Evolutionary conservation across 2,888 invertebrate genomes (phyloP).

Genomic region (Nemurella pictetii): DNA sequence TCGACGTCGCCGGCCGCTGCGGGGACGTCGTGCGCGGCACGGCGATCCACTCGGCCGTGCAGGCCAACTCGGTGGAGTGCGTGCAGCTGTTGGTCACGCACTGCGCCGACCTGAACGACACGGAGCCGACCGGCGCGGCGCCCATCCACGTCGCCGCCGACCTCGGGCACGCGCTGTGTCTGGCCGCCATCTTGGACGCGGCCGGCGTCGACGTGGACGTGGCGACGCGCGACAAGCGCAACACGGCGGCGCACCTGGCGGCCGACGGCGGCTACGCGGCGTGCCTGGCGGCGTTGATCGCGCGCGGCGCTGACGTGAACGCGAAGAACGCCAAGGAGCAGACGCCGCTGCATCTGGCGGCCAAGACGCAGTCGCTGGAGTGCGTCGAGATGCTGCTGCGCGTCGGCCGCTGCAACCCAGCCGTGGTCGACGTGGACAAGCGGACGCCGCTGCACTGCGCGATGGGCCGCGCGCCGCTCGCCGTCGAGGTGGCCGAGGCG

Average conservation of each 20-base stretch:
- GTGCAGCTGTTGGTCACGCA: slow-evolving; percentile 72
- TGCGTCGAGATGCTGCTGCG: slow-evolving; percentile 76
- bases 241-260: slow-evolving; percentile 81
- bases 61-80: slow-evolving; percentile 82
- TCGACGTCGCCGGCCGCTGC: slow-evolving; percentile 51
- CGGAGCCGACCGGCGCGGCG: slow-evolving; percentile 72
- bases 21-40: slow-evolving; percentile 59
- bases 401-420: slow-evolving; percentile 76
- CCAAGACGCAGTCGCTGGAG: slow-evolving; percentile 76
- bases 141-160: slow-evolving; percentile 82
- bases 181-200: slow-evolving; percentile 73
- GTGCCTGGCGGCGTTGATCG: slow-evolving; percentile 73
- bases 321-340: slow-evolving; percentile 77
- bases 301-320: slow-evolving; percentile 75
- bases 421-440: slow-evolving; percentile 78
- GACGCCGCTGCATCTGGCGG: slow-evolving; percentile 83
- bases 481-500: slow-evolving; percentile 78
- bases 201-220: slow-evolving; percentile 72
- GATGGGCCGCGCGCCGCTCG: slow-evolving; percentile 78
- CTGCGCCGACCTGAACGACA: slow-evolving; percentile 74
- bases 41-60: slow-evolving; percentile 81
- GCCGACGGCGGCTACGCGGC: slow-evolving; percentile 86
- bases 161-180: slow-evolving; percentile 73
- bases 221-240: slow-evolving; percentile 72
- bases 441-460: slow-evolving; percentile 82